Evolutionary conservation across 1,140 invertebrate species (phyloP).

Genomic region (Lamellibrachia luymesi): DNA sequence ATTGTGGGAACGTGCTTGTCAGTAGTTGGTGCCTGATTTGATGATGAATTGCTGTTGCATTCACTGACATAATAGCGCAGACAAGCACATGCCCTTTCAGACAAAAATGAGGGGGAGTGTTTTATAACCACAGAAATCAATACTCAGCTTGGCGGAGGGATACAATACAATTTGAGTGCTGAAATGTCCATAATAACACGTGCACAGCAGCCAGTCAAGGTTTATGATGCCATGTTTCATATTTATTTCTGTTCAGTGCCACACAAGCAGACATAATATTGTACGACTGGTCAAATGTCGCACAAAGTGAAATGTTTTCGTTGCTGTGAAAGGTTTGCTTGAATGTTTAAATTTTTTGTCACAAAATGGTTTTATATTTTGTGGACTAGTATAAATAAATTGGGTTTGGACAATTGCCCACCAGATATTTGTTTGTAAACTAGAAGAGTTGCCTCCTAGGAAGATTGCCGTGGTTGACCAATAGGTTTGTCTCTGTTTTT

Average conservation of each 20-base stretch:
- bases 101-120: neutral
- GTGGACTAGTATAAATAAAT: neutral
- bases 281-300: neutral
- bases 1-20: neutral
- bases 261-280: neutral
- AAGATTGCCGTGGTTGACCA: neutral
- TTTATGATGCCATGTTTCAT: constrained; percentile 5
- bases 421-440: neutral
- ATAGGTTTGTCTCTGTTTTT: neutral
- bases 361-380: too few species aligned
- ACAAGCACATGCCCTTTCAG: neutral
- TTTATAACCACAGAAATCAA: neutral
- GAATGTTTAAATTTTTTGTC: neutral
- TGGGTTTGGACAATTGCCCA: neutral
- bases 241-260: neutral
- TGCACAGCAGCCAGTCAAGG: neutral
- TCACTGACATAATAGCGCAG: neutral
- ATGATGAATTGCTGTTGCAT: neutral
- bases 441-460: too few species aligned
- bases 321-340: neutral
- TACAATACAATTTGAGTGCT: neutral
- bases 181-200: neutral
- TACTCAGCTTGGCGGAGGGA: neutral
- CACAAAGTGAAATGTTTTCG: neutral
- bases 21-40: neutral